phyloP scores from a whole-genome alignment of 2,888 invertebrate genomes.

The Ophion obscuratus region DNA sequence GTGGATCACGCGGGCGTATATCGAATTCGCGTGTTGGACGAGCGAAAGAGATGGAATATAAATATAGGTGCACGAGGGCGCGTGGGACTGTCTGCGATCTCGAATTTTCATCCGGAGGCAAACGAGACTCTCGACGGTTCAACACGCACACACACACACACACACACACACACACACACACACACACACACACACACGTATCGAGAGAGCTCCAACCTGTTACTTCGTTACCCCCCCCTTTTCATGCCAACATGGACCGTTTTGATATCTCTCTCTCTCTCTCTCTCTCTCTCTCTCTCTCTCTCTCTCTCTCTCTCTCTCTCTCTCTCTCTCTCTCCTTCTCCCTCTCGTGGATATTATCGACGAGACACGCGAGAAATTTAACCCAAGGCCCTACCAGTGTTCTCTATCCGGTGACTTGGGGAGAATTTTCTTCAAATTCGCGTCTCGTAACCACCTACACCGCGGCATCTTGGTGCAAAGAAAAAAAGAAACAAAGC shows the following conservation, averaged over 20 bases:
- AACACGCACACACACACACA: slow-evolving; percentile 20
- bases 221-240: slow-evolving; percentile 53
- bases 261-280: not conserved
- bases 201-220: slow-evolving; percentile 61
- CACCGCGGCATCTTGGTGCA: no score
- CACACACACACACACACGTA: not conserved
- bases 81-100: slow-evolving; percentile 24
- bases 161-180: not conserved
- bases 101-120: slow-evolving; percentile 59
- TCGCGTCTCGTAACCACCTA: no score
- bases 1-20: slow-evolving; percentile 28
- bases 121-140: slow-evolving; percentile 42
- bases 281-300: not conserved
- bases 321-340: not conserved
- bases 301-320: not conserved
- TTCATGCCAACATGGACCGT: not conserved
- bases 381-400: not conserved
- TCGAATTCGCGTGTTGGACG: slow-evolving; percentile 7
- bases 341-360: slow-evolving; percentile 1
- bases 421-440: no score
- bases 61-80: not conserved
- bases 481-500: no score
- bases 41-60: slow-evolving; percentile 13
- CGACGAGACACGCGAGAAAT: slow-evolving; percentile 24
- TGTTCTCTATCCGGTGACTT: not conserved